Evolutionary conservation across 1,140 invertebrate genomes (phyloP).

Genomic region (Drosophila sechellia): DNA sequence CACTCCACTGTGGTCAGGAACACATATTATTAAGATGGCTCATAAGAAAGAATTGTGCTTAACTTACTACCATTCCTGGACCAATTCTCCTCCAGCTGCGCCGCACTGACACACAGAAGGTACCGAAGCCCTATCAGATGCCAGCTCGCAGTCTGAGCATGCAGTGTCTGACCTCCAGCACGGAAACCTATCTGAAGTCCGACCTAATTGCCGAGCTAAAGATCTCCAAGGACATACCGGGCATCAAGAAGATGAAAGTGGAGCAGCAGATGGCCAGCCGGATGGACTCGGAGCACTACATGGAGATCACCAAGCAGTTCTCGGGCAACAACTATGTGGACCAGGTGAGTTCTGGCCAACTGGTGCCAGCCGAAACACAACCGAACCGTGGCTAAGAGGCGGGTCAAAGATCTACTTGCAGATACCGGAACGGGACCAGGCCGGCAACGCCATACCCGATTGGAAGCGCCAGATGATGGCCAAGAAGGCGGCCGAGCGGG

Average conservation of each 20-base stretch:
- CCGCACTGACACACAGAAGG: conserved; percentile 90
- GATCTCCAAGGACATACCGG: conserved; percentile 94
- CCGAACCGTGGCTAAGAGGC: conserved; percentile 3
- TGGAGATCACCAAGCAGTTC: conserved; percentile 93
- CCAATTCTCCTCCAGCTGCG: conserved; percentile 85
- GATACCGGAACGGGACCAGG: conserved; percentile 94
- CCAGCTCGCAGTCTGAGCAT: conserved; percentile 90
- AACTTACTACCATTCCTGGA: too few species aligned
- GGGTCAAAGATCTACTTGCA: conserved; percentile 85
- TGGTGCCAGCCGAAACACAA: neutral
- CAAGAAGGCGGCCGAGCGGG: conserved; percentile 95
- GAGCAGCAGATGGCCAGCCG: conserved; percentile 92
- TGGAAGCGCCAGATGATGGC: conserved; percentile 98
- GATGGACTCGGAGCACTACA: conserved; percentile 91
- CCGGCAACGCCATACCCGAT: conserved; percentile 94
- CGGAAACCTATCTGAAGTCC: conserved; percentile 91
- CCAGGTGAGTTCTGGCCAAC: conserved; percentile 87
- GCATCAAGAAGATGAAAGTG: conserved; percentile 95
- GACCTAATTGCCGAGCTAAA: conserved; percentile 96
- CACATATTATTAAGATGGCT: too few species aligned
- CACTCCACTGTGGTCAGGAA: neutral
- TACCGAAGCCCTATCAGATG: conserved; percentile 91
- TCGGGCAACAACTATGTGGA: conserved; percentile 95
- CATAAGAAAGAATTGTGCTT: too few species aligned
- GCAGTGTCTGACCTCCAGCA: conserved; percentile 88